Percentiles rank a stretch among this genome's conserved stretches.
Conservation (phyloP, 2,888 invertebrate genomes). For the Phyllotreta cruciferae region DNA sequence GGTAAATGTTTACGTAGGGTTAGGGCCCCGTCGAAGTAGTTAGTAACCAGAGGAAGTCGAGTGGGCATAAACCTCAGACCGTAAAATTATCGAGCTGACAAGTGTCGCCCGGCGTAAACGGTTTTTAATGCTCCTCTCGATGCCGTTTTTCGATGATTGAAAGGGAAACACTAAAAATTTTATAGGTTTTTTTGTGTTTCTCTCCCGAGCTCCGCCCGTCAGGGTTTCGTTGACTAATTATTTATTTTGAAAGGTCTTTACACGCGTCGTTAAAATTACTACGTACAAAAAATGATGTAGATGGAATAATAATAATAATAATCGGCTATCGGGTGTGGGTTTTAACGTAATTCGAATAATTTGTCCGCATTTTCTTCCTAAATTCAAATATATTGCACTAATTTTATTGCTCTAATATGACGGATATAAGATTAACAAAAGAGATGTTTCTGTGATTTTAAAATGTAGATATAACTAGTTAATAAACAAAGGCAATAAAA, state of each 20-base stretch:
- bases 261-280: conserved; percentile 39
- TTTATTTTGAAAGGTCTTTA: conserved; percentile 45
- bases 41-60: conserved; percentile 50
- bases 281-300: conserved; percentile 16
- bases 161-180: conserved; percentile 50
- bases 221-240: conserved; percentile 42
- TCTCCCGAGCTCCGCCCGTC: conserved; percentile 30
- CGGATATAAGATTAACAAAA: too few species aligned
- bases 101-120: conserved; percentile 47
- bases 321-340: too few species aligned
- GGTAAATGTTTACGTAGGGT: conserved; percentile 42
- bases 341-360: too few species aligned
- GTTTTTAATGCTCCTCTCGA: conserved; percentile 44
- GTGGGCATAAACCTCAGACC: conserved; percentile 48
- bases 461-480: too few species aligned
- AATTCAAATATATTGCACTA: too few species aligned
- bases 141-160: conserved; percentile 49
- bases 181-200: conserved; percentile 32
- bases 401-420: too few species aligned
- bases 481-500: too few species aligned
- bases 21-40: conserved; percentile 37
- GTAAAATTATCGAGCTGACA: conserved; percentile 49
- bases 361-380: too few species aligned
- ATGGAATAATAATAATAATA: too few species aligned
- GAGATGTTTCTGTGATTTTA: too few species aligned